These are phyloP conservation scores for Zenarchopterus dispar DNA, from an alignment of 2,797 vertebrate species.

Conservation along the genomic window DNA sequence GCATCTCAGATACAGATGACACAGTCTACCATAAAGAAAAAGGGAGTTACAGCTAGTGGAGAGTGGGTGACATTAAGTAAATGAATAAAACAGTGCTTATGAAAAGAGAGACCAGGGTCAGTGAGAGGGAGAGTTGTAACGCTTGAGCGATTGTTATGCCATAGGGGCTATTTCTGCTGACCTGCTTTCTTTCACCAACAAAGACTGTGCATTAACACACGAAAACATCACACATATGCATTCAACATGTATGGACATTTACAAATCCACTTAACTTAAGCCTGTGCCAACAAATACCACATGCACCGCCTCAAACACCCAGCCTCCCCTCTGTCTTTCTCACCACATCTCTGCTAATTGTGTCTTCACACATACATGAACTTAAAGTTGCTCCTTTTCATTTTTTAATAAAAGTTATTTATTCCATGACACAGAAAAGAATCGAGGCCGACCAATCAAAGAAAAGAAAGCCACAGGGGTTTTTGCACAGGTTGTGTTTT, in stretches of 20 bases:
- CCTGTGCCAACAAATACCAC: conserved; percentile 7
- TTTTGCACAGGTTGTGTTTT: neutral
- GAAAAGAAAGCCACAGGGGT: neutral
- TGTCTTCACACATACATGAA: neutral
- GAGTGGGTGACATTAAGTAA: conserved; percentile 17
- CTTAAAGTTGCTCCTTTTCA: neutral
- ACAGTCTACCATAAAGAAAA: conserved; percentile 8
- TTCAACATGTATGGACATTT: conserved; percentile 48
- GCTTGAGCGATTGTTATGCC: conserved; percentile 59
- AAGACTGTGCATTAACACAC: conserved; percentile 39
- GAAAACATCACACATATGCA: conserved; percentile 16
- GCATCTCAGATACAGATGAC: conserved; percentile 17
- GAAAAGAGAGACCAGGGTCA: conserved; percentile 37
- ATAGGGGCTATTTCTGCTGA: conserved; percentile 75
- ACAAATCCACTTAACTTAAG: conserved; percentile 54
- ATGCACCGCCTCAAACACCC: conserved; percentile 25
- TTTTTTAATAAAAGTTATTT: neutral
- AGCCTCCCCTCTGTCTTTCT: neutral
- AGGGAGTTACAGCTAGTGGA: conserved; percentile 11
- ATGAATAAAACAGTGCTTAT: conserved; percentile 31
- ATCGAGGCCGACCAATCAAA: neutral
- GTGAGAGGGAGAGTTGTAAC: conserved; percentile 38
- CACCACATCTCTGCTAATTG: neutral
- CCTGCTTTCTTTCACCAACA: conserved; percentile 75
- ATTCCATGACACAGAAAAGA: neutral